These are phyloP conservation scores for Cephalopterus ornatus DNA, from an alignment of 2,113 vertebrate genomes.

Conservation along the genomic window DNA sequence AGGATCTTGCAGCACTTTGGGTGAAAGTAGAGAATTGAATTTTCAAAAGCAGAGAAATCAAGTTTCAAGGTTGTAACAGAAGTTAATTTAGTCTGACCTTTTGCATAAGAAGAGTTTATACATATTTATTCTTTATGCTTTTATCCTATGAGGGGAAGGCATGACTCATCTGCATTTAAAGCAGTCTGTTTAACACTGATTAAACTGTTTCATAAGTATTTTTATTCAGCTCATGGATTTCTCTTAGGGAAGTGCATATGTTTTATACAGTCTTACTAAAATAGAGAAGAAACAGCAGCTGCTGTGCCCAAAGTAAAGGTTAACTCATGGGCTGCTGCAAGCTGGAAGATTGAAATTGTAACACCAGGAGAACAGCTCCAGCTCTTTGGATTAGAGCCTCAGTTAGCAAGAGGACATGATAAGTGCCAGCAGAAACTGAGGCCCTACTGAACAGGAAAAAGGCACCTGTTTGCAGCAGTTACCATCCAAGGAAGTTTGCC, in stretches of 20 bases:
- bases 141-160: neutral
- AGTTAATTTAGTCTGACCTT: constrained; percentile 24
- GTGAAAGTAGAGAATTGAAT: neutral
- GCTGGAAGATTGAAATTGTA: neutral
- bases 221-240: neutral
- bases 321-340: neutral
- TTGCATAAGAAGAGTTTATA: neutral
- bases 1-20: neutral
- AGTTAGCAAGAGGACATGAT: neutral
- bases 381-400: neutral
- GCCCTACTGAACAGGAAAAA: neutral
- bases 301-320: neutral
- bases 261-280: neutral
- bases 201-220: neutral
- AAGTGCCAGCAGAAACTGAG: neutral
- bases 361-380: neutral
- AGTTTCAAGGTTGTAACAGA: neutral
- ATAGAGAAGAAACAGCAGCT: neutral
- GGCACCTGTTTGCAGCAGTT: neutral
- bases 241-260: neutral
- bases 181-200: neutral
- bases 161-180: constrained; percentile 16
- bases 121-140: constrained; percentile 12
- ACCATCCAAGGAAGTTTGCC: neutral
- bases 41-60: neutral